Base-by-base conservation (phyloP, 2,888 invertebrate species). In the Endomychus coccineus region DNA sequence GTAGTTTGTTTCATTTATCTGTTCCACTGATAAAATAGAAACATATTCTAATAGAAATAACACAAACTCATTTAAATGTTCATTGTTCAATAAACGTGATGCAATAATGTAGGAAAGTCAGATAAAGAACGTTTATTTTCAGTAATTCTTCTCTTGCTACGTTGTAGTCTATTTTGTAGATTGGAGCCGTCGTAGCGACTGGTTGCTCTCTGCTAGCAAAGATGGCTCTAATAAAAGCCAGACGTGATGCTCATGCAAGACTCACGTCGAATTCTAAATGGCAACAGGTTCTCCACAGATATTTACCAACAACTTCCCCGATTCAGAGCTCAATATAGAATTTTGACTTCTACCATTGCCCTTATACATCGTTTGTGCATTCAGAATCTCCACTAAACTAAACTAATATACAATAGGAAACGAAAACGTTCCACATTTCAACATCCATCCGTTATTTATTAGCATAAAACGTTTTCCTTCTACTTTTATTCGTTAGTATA, bases 151-250 rank as follows among this genome's bases (percentile, higher is more conserved):
- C 52, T 50, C 49, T 43, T 44, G 54, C 49, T 46, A 51, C 51
- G 51, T 49, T 54, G 52, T 52, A 56, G 55, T 57, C 55, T 55
- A 57, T 57, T 56, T 55, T 53, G 50, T 54, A 53, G 54, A 57
- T 56, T 55, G 55, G 51, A 46, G 53, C 56, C 54, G 56, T 56
- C 53, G 57, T 56, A 49, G 53, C 56, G 56, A 59, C 59, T 54
- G 58, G 59, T 58, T 58, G 58, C 58, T 58, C 43, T 51, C 54
- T 48, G 47, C 52, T 52, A 46, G 55, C 58, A 54, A 38, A 59
- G 59, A 60, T 58, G 61, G 58, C 59, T 55, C 58, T 56, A 62
- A 62, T 62, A 62, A 62, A 62, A 61, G 51, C 54, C 48, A 54
- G 51, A 62, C 61, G 62, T 61, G 62, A 61, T 51, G 55, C 53